These are phyloP conservation scores for Lasioglossum calceatum DNA, from an alignment of 2,888 invertebrate species.

Conservation along the genomic window DNA sequence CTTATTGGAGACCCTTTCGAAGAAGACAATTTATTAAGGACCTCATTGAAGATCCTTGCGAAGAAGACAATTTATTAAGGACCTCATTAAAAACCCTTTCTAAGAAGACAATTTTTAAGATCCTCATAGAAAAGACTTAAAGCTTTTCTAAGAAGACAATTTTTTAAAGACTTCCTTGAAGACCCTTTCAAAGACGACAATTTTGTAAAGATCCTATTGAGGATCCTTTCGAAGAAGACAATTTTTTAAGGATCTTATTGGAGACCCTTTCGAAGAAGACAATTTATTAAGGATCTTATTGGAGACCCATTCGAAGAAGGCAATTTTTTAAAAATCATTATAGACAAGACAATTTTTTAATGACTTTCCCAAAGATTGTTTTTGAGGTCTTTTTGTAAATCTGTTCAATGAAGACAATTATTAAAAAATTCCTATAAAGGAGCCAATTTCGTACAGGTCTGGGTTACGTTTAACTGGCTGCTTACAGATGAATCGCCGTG, in stretches of 20 bases:
- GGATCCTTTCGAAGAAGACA: too few relatives aligned
- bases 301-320: not conserved
- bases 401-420: not conserved
- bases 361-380: too few relatives aligned
- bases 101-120: not conserved
- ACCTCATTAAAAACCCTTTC: not conserved
- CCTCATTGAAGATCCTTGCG: rapidly evolving
- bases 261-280: not conserved
- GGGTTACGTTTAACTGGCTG: too few relatives aligned
- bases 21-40: not conserved
- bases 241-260: not conserved
- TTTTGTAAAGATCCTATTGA: too few relatives aligned
- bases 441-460: too few relatives aligned
- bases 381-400: rapidly evolving
- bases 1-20: not conserved
- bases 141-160: not conserved
- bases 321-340: not conserved
- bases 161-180: not conserved
- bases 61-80: not conserved
- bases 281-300: not conserved
- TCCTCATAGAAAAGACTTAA: too few relatives aligned
- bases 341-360: not conserved
- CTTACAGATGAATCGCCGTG: too few relatives aligned
- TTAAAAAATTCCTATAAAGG: not conserved
- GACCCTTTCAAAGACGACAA: not conserved